Percentiles rank a stretch among this genome's conserved stretches.
phyloP scores from a whole-genome alignment of 2,888 invertebrate species.

The Agrotis ipsilon region DNA sequence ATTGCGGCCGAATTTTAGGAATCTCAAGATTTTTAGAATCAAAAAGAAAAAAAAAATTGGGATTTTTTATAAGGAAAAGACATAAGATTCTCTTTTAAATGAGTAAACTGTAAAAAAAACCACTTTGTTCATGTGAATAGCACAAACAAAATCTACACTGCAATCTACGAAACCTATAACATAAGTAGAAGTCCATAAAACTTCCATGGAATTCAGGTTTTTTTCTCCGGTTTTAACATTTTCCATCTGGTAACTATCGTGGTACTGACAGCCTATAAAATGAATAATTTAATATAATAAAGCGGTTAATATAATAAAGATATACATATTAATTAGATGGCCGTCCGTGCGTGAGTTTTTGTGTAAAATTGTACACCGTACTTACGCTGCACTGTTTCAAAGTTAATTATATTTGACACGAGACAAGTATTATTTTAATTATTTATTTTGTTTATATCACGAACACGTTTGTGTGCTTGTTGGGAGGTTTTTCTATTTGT shows the following conservation, averaged over 20 bases:
- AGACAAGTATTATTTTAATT: slow-evolving; percentile 20
- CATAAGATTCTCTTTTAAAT: no score
- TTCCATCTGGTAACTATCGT: slow-evolving; percentile 1
- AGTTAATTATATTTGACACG: slow-evolving; percentile 26
- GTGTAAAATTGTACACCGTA: slow-evolving; percentile 5
- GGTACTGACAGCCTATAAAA: slow-evolving; percentile 64
- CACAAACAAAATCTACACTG: no score
- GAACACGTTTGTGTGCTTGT: not conserved
- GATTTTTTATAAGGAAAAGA: no score
- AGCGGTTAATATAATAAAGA: slow-evolving; percentile 49
- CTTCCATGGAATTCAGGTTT: no score
- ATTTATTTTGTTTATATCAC: slow-evolving; percentile 7
- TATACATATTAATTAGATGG: slow-evolving; percentile 46
- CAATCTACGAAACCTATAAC: no score
- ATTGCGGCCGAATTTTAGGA: no score
- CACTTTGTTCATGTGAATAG: no score
- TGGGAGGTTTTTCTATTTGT: not conserved
- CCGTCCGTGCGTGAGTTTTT: slow-evolving; percentile 10
- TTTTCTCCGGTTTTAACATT: no score
- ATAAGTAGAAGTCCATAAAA: no score
- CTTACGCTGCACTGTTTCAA: not conserved
- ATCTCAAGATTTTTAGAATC: no score
- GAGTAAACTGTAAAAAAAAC: no score
- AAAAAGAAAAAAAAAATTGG: no score
- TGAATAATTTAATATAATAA: slow-evolving; percentile 35